These are phyloP conservation scores for Coptodon rendalli DNA, from an alignment of 2,113 vertebrate species.

Conservation along the genomic window DNA sequence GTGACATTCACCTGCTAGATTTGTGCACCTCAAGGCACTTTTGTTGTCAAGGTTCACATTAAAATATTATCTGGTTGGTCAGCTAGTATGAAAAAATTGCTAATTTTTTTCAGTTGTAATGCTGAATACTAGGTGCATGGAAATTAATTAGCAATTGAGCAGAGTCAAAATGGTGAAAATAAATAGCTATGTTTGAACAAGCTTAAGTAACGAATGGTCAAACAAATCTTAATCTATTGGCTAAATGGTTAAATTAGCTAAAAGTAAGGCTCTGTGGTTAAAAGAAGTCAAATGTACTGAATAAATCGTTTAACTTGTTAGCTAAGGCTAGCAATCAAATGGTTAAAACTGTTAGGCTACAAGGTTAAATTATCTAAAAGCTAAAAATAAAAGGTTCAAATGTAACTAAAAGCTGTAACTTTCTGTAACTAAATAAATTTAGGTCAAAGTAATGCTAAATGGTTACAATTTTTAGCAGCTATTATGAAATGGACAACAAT, in stretches of 20 bases:
- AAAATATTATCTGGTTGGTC: not conserved
- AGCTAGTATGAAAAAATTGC: not conserved
- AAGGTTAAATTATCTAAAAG: not conserved
- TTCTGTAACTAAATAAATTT: not conserved
- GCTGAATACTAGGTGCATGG: not conserved
- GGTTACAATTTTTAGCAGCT: not conserved
- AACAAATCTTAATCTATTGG: not conserved
- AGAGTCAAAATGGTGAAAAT: not conserved
- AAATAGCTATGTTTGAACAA: not conserved
- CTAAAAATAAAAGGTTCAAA: not conserved
- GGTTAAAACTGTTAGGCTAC: not conserved
- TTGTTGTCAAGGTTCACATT: not conserved
- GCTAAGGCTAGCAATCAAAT: not conserved
- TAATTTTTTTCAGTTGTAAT: not conserved
- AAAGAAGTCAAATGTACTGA: not conserved
- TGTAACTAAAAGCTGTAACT: not conserved
- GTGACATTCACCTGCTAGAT: not conserved
- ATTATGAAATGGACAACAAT: not conserved
- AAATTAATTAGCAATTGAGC: not conserved
- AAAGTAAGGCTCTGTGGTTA: not conserved
- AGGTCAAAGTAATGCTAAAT: not conserved
- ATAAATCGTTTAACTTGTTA: not conserved
- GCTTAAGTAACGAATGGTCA: not conserved
- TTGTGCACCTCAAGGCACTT: not conserved
- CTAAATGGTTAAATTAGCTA: not conserved